These are phyloP conservation scores for Ceryle rudis DNA, from an alignment of 2,797 vertebrate genomes.

Conservation along the genomic window DNA sequence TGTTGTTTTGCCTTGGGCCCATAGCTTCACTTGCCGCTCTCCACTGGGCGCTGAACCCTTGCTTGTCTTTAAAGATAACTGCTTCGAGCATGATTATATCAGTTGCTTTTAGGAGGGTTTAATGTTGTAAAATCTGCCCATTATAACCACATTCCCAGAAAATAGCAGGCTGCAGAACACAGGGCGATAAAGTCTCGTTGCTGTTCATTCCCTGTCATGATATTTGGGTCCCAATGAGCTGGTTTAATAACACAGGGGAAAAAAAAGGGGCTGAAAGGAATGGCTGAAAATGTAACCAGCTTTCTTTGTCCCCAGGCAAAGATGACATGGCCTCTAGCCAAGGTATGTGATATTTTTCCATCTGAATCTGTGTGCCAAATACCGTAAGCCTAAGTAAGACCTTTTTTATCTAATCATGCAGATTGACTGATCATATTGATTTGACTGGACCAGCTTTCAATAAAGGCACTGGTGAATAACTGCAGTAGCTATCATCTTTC, in stretches of 20 bases:
- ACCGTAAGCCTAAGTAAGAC: neutral
- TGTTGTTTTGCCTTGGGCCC: constrained; percentile 28
- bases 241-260: neutral
- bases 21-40: neutral
- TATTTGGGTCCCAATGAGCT: neutral
- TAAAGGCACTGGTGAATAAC: neutral
- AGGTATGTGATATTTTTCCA: neutral
- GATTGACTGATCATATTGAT: neutral
- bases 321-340: neutral
- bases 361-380: neutral
- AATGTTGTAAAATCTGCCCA: constrained; percentile 2
- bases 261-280: neutral
- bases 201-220: neutral
- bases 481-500: neutral
- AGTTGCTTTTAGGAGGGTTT: constrained; percentile 41
- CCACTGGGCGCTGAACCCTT: neutral
- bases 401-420: neutral
- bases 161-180: constrained; percentile 20
- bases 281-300: neutral
- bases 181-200: neutral
- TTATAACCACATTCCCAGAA: constrained; percentile 26
- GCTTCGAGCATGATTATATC: neutral
- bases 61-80: constrained; percentile 52
- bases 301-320: neutral
- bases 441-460: neutral